These are phyloP conservation scores for Orthosia gracilis DNA, from an alignment of 2,888 invertebrate genomes.

Conservation along the genomic window DNA sequence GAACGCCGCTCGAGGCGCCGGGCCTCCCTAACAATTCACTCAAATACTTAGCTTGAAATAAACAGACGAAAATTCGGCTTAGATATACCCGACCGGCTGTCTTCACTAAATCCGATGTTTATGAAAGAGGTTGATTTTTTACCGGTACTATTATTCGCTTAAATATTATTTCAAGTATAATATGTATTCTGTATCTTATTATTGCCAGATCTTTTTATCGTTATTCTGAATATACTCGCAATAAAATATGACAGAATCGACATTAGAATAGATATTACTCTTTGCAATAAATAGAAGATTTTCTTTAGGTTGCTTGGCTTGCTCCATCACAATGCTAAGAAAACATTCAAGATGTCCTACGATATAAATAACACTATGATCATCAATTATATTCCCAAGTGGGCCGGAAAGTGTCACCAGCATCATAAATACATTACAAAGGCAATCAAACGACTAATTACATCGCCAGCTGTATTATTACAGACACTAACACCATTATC, in stretches of 20 bases:
- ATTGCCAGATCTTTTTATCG: slow-evolving; percentile 16
- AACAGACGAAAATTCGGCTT: slow-evolving; percentile 63
- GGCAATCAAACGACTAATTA: slow-evolving; percentile 46
- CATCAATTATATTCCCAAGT: slow-evolving; percentile 26
- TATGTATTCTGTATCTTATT: slow-evolving; percentile 5
- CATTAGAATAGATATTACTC: neutral
- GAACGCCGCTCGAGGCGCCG: slow-evolving; percentile 72
- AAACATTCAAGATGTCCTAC: neutral
- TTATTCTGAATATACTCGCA: neutral
- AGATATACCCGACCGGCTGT: slow-evolving; percentile 49
- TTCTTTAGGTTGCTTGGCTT: slow-evolving; percentile 4
- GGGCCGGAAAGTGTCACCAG: slow-evolving; percentile 24
- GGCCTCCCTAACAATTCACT: slow-evolving; percentile 71
- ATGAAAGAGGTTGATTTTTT: slow-evolving; percentile 49
- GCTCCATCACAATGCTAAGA: neutral
- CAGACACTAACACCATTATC: slow-evolving; percentile 38
- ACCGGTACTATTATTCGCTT: slow-evolving; percentile 37
- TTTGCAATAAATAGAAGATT: neutral
- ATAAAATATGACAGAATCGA: too few relatives aligned
- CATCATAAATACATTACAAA: slow-evolving; percentile 38
- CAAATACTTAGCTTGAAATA: slow-evolving; percentile 67
- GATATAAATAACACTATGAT: neutral
- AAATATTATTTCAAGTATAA: slow-evolving; percentile 27
- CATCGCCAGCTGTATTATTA: slow-evolving; percentile 37
- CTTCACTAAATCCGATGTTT: slow-evolving; percentile 48